Evolutionary conservation across 2,888 invertebrate genomes (phyloP).

Genomic region (Cremastobaeus sp.): DNA sequence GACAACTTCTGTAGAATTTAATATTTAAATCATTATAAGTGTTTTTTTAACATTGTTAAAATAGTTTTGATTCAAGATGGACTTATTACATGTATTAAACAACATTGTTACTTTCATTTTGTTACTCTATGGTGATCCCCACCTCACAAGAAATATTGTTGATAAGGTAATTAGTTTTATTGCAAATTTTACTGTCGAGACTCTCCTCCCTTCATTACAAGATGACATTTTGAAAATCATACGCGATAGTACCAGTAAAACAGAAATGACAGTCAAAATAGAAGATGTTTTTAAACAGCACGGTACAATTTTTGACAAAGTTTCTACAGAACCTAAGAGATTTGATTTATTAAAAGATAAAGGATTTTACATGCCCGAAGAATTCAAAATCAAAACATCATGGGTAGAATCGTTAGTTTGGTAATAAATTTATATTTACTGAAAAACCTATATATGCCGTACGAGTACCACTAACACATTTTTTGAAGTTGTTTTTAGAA

Average conservation of each 20-base stretch:
- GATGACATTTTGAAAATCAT: constrained; percentile 32
- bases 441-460: not conserved
- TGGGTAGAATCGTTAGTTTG: constrained; percentile 1
- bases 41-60: not conserved
- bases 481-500: too few species aligned
- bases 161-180: constrained; percentile 33
- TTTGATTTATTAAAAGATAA: constrained; percentile 2
- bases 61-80: constrained; percentile 20
- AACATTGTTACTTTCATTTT: constrained; percentile 36
- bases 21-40: not conserved
- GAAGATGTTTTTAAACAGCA: constrained; percentile 22
- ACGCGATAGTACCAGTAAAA: constrained; percentile 10
- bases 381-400: constrained; percentile 4
- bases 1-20: not conserved
- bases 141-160: constrained; percentile 39
- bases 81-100: constrained; percentile 17
- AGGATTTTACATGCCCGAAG: constrained; percentile 12
- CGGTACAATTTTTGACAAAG: constrained; percentile 27
- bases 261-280: constrained; percentile 31
- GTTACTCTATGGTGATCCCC: constrained; percentile 37
- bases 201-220: constrained; percentile 32
- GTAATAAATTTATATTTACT: constrained; percentile 1
- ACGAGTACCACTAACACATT: not conserved
- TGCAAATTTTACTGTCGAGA: constrained; percentile 9
- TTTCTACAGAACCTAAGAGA: constrained; percentile 26